phyloP scores from a whole-genome alignment of 2,797 vertebrate species.

The Simalia tracyae region DNA sequence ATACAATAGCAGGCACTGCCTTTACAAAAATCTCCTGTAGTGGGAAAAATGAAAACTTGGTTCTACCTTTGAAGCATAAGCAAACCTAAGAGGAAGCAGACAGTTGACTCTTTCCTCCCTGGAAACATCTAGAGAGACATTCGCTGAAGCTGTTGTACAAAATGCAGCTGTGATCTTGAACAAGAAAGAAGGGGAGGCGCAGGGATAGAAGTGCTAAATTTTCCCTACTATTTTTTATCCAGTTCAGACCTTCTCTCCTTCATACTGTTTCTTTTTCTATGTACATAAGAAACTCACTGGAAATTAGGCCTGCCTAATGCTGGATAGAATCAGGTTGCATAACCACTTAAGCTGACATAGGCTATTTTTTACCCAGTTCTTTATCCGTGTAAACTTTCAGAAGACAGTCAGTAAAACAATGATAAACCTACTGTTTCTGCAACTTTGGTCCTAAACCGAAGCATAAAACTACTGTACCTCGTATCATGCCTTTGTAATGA shows the following conservation, averaged over 20 bases:
- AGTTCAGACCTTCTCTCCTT: background rate
- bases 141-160: background rate
- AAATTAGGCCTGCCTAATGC: background rate
- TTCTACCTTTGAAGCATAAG: background rate
- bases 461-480: background rate
- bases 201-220: background rate
- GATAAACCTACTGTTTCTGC: background rate
- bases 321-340: background rate
- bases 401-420: background rate
- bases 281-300: background rate
- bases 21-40: constrained; percentile 2
- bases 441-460: background rate
- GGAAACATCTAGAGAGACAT: background rate
- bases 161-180: background rate
- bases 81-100: background rate
- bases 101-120: background rate
- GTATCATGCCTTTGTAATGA: background rate
- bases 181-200: background rate
- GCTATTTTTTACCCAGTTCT: background rate
- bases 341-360: background rate
- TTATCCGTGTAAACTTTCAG: background rate
- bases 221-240: background rate
- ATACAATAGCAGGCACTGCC: background rate
- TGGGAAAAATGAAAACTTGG: background rate
- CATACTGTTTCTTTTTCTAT: background rate